Conservation (phyloP, 2,888 invertebrate genomes). For the Patella ulyssiponensis region DNA sequence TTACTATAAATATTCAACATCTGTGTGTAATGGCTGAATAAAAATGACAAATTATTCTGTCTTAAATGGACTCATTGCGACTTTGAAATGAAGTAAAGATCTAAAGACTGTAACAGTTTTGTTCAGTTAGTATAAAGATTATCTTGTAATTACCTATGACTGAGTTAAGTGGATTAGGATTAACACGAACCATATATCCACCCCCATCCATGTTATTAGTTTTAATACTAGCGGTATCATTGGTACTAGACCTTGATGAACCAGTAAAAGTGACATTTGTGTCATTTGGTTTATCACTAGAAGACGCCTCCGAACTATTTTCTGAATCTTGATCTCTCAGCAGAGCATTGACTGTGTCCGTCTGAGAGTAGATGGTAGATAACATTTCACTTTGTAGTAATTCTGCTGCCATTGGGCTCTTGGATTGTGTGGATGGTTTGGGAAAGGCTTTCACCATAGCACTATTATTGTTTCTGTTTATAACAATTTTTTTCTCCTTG, state of each 20-base stretch:
- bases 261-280: background rate
- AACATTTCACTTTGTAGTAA: constrained; percentile 17
- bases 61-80: no score
- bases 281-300: constrained; percentile 29
- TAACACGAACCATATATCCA: background rate
- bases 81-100: no score
- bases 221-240: background rate
- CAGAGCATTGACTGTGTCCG: constrained; percentile 24
- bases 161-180: background rate
- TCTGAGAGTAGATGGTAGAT: constrained; percentile 32
- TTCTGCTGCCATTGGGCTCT: background rate
- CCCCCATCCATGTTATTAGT: background rate
- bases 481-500: background rate
- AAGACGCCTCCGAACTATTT: background rate
- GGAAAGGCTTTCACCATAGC: background rate
- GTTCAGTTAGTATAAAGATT: no score
- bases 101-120: no score
- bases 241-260: background rate
- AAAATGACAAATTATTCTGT: no score
- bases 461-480: constrained; percentile 3
- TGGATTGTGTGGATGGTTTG: background rate
- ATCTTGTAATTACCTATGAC: background rate
- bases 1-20: no score
- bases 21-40: no score
- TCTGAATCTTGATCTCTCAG: constrained; percentile 16